phyloP scores from a whole-genome alignment of 1,140 invertebrate species.

The Calosoma granatense region DNA sequence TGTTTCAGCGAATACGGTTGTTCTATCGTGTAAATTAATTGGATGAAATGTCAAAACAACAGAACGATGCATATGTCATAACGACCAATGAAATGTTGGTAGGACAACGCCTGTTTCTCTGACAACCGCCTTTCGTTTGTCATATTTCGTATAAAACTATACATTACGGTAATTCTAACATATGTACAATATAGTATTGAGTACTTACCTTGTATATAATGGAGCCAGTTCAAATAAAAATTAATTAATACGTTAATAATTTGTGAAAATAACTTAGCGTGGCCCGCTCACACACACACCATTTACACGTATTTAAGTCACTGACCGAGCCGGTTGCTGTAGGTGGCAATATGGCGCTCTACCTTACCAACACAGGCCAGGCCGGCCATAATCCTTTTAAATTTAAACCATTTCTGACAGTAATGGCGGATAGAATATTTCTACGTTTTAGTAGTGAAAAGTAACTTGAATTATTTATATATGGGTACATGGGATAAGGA shows the following conservation, averaged over 20 bases:
- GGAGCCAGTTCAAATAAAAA: neutral
- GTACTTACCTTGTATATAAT: neutral
- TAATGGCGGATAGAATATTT: too few relatives aligned
- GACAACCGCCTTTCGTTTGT: neutral
- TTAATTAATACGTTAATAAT: constrained; percentile 3
- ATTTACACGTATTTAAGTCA: constrained; percentile 20
- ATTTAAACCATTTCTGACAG: constrained; percentile 12
- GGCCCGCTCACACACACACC: constrained; percentile 11
- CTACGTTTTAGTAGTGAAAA: too few relatives aligned
- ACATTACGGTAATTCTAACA: too few relatives aligned
- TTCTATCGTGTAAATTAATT: too few relatives aligned
- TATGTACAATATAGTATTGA: too few relatives aligned
- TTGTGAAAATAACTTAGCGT: neutral
- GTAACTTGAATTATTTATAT: too few relatives aligned
- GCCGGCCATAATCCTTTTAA: constrained; percentile 4
- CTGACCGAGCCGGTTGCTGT: constrained; percentile 20
- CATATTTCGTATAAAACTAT: neutral
- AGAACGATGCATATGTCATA: constrained; percentile 4
- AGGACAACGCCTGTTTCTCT: constrained; percentile 5
- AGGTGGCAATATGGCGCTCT: constrained; percentile 14
- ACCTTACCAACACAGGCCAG: neutral
- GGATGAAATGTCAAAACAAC: neutral
- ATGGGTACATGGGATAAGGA: too few relatives aligned
- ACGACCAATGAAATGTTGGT: neutral
- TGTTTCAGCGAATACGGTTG: too few relatives aligned